A percentile compares a stretch with the other conserved stretches of the same genome.
phyloP scores from a whole-genome alignment of 2,113 vertebrate genomes.

The Myotis brandtii region DNA sequence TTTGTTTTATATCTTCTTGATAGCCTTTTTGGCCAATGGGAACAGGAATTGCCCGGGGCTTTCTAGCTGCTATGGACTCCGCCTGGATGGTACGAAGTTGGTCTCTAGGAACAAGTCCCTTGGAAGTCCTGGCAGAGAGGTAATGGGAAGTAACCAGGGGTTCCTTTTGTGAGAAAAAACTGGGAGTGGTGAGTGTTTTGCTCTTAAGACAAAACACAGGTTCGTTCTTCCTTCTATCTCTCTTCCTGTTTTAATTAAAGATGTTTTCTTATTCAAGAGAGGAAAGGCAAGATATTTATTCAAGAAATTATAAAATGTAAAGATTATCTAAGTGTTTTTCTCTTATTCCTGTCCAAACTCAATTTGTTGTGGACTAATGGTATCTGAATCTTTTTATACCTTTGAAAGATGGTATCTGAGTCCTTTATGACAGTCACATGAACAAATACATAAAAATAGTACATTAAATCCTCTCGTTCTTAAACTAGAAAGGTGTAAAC shows the following conservation, averaged over 20 bases:
- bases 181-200: no score
- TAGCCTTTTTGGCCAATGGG: constrained; percentile 99
- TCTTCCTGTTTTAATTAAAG: not conserved
- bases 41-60: constrained; percentile 97
- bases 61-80: constrained; percentile 97
- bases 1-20: not conserved
- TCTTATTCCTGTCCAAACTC: not conserved
- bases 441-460: not conserved
- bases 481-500: not conserved
- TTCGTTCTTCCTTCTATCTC: not conserved
- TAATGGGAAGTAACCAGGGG: constrained; percentile 77
- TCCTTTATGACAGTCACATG: not conserved
- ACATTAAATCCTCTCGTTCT: not conserved
- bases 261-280: not conserved
- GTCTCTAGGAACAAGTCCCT: constrained; percentile 92
- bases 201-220: not conserved
- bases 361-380: not conserved
- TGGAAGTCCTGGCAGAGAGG: constrained; percentile 98
- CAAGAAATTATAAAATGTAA: not conserved
- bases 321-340: not conserved
- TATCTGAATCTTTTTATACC: not conserved
- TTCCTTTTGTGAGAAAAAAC: accelerated
- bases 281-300: not conserved
- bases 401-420: not conserved
- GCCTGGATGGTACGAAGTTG: constrained; percentile 99